Conservation (phyloP, 2,888 invertebrate genomes). For the Luffia ferchaultella region DNA sequence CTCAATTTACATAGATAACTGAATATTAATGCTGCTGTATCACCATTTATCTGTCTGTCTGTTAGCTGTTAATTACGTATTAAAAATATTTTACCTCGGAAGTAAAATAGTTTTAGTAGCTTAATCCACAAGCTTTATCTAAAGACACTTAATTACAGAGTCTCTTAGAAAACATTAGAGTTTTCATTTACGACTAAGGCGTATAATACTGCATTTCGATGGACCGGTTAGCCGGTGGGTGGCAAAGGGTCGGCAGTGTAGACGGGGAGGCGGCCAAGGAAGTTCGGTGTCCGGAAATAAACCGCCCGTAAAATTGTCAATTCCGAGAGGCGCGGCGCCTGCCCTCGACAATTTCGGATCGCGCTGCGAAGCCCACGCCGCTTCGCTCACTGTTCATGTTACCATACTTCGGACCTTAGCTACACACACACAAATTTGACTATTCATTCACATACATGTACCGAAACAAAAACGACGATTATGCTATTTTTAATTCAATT, state of each 20-base stretch:
- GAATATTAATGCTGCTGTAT: too few species aligned
- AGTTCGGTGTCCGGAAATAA: slow-evolving; percentile 68
- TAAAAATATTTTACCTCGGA: too few species aligned
- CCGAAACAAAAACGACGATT: not conserved
- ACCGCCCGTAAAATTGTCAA: slow-evolving; percentile 77
- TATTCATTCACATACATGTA: not conserved
- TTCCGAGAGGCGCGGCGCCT: slow-evolving; percentile 58
- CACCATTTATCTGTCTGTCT: too few species aligned
- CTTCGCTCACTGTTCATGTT: not conserved
- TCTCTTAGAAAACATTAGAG: too few species aligned
- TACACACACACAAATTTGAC: not conserved
- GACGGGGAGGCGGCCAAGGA: slow-evolving; percentile 44
- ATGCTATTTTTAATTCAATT: not conserved
- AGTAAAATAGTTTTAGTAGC: too few species aligned
- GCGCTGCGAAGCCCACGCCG: slow-evolving; percentile 8
- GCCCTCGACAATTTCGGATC: slow-evolving; percentile 46
- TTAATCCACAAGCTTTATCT: too few species aligned
- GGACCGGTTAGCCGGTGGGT: slow-evolving; percentile 20
- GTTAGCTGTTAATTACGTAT: too few species aligned
- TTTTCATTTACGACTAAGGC: not conserved
- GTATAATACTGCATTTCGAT: slow-evolving; percentile 1
- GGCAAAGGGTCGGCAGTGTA: slow-evolving; percentile 26
- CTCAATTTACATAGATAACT: too few species aligned
- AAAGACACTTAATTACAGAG: too few species aligned
- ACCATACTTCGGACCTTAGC: not conserved